Base-by-base conservation (phyloP, 2,797 vertebrate species). In the Anabas testudineus region DNA sequence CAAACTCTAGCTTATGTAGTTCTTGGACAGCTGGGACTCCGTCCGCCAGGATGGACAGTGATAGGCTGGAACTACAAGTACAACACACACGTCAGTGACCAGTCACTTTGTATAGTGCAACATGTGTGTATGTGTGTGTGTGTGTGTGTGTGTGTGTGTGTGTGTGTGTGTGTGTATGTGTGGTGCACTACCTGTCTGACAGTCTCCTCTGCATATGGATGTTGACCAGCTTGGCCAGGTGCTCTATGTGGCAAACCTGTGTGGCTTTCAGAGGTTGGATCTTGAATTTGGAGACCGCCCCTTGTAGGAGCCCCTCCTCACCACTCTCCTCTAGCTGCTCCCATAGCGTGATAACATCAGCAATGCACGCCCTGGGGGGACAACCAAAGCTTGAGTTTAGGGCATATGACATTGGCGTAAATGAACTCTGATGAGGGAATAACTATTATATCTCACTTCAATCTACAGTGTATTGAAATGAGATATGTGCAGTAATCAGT, bases 211-310 rank as follows among this genome's bases (percentile, higher is more conserved):
- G 74, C 47, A 21, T 55, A 72, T 97, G 96, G 59, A 97, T 93
- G 67, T 88, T 88, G 47, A 97, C 94, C 2, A 99, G 94, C 47
- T 89, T 87, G 0, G 83, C 86, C 67, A 99, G 93, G 69, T 97
- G 93, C 26, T 93, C 90, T 37, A 99, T 67, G 7, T 99, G 95
- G 81, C 93, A 95, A 73, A 93, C 68, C 15, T 94, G 95, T 22
- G 92, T 94, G 28, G 91, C 95, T 73, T 95, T 96, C 71, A 99
- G 94, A 6, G 97, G 97, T 67, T 96, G 89, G 30, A 97, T 93
- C 73, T 93, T 93, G 83, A 98, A 95, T 77, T 97, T 98, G 74
- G 93, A 91, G 61, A 96, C 88, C 0, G 93, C 92, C 0, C 58
- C 84, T 81, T 55, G 90, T 42, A 97, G 86, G 19, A 94, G 89